These are phyloP conservation scores for Rhipidura dahli DNA, from an alignment of 2,113 vertebrate genomes.

Conservation along the genomic window DNA sequence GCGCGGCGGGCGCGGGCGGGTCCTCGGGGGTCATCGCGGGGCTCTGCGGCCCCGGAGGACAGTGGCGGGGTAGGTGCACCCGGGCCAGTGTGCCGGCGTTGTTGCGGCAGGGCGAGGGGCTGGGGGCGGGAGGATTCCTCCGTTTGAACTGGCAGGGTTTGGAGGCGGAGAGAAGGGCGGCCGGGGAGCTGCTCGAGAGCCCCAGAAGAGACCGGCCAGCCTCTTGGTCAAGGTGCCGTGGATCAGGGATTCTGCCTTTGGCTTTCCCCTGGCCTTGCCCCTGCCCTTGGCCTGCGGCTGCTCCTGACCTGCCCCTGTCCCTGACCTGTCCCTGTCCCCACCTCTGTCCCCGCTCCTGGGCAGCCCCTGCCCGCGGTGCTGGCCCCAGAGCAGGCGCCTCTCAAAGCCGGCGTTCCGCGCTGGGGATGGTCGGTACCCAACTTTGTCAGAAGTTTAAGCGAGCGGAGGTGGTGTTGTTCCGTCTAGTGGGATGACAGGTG, in stretches of 20 bases:
- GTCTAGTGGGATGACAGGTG: neutral
- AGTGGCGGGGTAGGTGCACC: too few species aligned
- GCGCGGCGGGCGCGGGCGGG: neutral
- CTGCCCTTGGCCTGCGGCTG: too few species aligned
- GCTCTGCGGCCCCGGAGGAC: neutral
- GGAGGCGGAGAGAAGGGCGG: neutral
- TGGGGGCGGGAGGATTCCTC: neutral
- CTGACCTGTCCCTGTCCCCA: too few species aligned
- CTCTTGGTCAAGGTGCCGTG: too few species aligned
- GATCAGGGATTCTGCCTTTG: neutral
- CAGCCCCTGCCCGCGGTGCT: neutral
- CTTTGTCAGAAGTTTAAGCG: constrained; percentile 15
- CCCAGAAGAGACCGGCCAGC: neutral
- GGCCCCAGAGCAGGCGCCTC: neutral
- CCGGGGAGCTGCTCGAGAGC: neutral
- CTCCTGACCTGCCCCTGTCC: neutral
- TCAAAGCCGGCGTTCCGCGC: neutral
- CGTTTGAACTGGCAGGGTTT: neutral
- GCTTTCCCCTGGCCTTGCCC: neutral
- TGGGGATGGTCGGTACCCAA: neutral
- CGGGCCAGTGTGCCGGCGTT: neutral
- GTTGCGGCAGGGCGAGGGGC: too few species aligned
- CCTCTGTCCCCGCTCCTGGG: too few species aligned
- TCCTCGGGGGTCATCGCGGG: neutral
- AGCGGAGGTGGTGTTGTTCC: neutral